Evolutionary conservation across 2,113 vertebrate genomes (phyloP).

Genomic region (Gavia stellata): DNA sequence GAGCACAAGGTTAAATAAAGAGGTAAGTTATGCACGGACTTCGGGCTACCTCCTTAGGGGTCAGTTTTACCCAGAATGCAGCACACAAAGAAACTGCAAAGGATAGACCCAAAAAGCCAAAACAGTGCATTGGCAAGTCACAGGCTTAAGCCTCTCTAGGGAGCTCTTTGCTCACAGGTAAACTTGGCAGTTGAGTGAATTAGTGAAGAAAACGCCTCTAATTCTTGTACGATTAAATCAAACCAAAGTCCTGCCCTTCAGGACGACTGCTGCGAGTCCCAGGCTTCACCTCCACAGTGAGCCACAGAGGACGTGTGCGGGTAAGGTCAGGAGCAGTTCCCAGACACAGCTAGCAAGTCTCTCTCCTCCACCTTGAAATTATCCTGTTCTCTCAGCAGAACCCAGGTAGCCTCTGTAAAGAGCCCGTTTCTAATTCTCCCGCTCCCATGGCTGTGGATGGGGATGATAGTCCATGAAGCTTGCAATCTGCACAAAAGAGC

Average conservation of each 20-base stretch:
- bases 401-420: neutral
- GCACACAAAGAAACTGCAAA: neutral
- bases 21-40: neutral
- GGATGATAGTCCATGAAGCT: neutral
- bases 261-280: neutral
- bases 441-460: neutral
- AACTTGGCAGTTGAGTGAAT: neutral
- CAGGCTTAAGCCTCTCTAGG: neutral
- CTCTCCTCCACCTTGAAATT: neutral
- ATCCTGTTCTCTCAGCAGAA: neutral
- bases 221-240: neutral
- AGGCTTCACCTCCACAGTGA: neutral
- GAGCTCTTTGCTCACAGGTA: neutral
- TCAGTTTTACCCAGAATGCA: neutral
- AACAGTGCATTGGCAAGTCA: neutral
- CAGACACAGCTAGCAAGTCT: neutral
- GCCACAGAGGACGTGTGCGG: neutral
- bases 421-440: neutral
- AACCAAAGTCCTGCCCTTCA: neutral
- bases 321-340: neutral
- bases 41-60: neutral
- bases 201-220: neutral
- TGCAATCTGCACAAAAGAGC: neutral
- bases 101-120: neutral
- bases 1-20: slow-evolving; percentile 21